phyloP scores from a whole-genome alignment of 2,113 vertebrate species.

The Cinclus cinclus region DNA sequence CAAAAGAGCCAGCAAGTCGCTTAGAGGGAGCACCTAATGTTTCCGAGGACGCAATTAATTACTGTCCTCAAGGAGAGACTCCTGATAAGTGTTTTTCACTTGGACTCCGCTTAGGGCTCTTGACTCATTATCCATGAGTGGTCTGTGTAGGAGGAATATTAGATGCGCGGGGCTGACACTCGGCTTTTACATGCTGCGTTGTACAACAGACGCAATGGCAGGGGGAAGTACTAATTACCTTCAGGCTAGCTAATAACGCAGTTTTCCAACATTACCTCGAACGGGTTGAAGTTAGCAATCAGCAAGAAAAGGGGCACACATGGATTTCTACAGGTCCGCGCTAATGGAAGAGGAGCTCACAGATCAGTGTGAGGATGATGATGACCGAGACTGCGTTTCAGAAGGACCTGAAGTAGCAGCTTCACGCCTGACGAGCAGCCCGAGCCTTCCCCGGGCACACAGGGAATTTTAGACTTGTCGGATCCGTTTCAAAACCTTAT shows the following conservation, averaged over 20 bases:
- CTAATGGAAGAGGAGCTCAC: not conserved
- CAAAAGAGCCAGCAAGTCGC: not conserved
- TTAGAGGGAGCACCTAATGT: not conserved
- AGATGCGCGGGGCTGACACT: constrained; percentile 29
- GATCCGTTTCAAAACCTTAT: not conserved
- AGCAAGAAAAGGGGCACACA: not conserved
- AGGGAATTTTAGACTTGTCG: not conserved
- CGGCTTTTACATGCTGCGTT: not conserved
- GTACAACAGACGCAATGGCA: constrained; percentile 12
- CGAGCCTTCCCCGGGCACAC: not conserved
- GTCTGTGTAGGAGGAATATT: constrained; percentile 3
- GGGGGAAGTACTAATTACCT: constrained; percentile 58
- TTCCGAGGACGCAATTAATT: constrained; percentile 39
- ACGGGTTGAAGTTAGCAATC: constrained; percentile 27
- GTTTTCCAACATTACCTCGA: not conserved
- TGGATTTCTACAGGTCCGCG: not conserved
- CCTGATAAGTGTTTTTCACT: constrained; percentile 25
- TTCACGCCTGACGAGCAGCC: not conserved
- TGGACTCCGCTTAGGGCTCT: constrained; percentile 16
- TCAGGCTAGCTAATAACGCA: constrained; percentile 28
- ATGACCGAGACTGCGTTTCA: not conserved
- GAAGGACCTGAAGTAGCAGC: not conserved
- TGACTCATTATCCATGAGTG: constrained; percentile 56
- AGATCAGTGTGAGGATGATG: not conserved
- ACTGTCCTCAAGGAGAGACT: constrained; percentile 16